Evolutionary conservation across 2,888 invertebrate species (phyloP), one percentile per base, ranked within the genome.

Genomic region (Thelaira solivaga): DNA sequence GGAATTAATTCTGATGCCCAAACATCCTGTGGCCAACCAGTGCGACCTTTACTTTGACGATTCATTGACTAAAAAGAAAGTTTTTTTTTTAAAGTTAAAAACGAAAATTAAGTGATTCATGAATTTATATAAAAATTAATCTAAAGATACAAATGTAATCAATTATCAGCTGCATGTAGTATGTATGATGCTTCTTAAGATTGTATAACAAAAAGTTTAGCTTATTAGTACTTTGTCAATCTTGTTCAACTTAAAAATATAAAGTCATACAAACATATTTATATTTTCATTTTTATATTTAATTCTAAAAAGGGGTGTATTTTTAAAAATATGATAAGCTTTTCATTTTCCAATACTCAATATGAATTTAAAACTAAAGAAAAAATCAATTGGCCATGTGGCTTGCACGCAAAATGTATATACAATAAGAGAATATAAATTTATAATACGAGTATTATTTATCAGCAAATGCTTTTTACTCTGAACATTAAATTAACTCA

Each of bases 11-110:
- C 95, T 41, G 96, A 90, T 0, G 97, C 97, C 97, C 98, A 98
- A 80, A 97, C 97, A 89, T 97, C 96, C 85, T 98, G 97, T 0
- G 97, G 98, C 98, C 98, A 98, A 11, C 98, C 98, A 0, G 98
- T 98, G 72, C 98, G 92, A 0, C 97, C 97, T 88, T 96, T 96
- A 11, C 80, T 80, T 47, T 84, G 80, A 26, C 83, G 76, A 39
- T 78, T 81, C 20, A 80, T 39, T 73, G 92, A 82, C 86, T 86
- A 78, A 8, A 82, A 83, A 59, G 11, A 47, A 39, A 55, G 53
- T 24, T 24, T 43, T 11, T 20, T n/a, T n/a, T n/a, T n/a, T n/a
- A n/a, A n/a, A n/a, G n/a, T n/a, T n/a, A n/a, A 4, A 18, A 41
- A 41, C 4, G 8, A 8, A 41, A 22, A 10, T 0, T 47, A 11